Percentiles rank a stretch among this genome's conserved stretches.
phyloP scores from a whole-genome alignment of 2,888 invertebrate genomes.

The Drosophila kambysellisi region DNA sequence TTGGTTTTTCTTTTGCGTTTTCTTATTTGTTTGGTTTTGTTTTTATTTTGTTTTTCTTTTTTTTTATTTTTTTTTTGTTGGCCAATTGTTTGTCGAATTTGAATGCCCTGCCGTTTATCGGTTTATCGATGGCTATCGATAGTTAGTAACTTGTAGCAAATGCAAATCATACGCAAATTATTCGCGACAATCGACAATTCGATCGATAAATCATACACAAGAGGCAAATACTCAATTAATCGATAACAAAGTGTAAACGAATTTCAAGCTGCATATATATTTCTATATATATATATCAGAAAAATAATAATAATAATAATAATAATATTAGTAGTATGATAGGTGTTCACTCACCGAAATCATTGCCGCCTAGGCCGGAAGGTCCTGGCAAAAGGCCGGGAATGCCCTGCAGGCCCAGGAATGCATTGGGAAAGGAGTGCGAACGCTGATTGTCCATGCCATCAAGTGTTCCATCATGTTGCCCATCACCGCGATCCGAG shows the following conservation, averaged over 20 bases:
- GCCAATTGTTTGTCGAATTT: conserved; percentile 68
- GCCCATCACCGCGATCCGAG: conserved; percentile 88
- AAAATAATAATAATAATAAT: background rate
- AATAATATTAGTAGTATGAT: background rate
- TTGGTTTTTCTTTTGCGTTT: conserved; percentile 14
- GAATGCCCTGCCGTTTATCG: conserved; percentile 49
- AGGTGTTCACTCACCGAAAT: conserved; percentile 89
- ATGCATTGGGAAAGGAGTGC: conserved; percentile 91
- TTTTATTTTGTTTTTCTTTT: conserved; percentile 12
- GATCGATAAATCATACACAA: conserved; percentile 70
- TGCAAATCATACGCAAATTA: conserved; percentile 70
- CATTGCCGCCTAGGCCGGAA: conserved; percentile 93
- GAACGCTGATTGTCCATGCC: conserved; percentile 89
- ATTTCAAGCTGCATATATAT: conserved; percentile 35
- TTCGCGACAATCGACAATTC: conserved; percentile 42
- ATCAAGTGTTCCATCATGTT: conserved; percentile 88
- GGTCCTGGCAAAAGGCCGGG: conserved; percentile 94
- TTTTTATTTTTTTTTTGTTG: conserved; percentile 9
- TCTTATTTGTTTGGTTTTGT: conserved; percentile 4
- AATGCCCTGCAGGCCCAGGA: conserved; percentile 92
- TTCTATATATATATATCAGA: conserved; percentile 2
- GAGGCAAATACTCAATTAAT: conserved; percentile 64
- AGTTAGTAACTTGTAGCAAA: conserved; percentile 73
- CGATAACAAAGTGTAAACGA: conserved; percentile 48
- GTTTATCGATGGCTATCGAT: conserved; percentile 69